Evolutionary conservation across 2,888 invertebrate species (phyloP).

Genomic region (Candidula unifasciata): DNA sequence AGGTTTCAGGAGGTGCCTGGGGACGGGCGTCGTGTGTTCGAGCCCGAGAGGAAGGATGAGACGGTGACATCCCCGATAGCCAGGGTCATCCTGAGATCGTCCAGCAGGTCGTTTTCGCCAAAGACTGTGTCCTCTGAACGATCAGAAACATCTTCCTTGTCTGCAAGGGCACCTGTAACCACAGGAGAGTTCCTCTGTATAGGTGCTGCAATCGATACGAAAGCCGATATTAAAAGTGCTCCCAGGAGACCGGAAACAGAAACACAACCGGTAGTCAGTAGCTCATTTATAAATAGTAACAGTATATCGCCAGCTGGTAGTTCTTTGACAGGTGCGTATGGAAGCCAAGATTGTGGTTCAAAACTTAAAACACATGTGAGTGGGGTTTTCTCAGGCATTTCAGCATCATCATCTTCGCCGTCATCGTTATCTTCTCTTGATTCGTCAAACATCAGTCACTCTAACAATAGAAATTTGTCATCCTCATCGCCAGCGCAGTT

Average conservation of each 20-base stretch:
- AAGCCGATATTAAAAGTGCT: not conserved
- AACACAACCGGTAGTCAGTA: not conserved
- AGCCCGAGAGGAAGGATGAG: not conserved
- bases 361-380: not conserved
- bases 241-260: not conserved
- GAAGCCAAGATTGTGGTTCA: not conserved
- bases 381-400: not conserved
- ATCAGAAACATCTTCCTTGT: not conserved
- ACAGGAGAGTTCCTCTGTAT: conserved; percentile 37
- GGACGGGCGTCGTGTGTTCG: not conserved
- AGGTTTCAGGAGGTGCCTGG: not conserved
- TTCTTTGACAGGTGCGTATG: no score
- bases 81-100: not conserved
- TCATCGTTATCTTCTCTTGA: conserved; percentile 16
- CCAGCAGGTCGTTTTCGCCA: not conserved
- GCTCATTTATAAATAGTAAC: not conserved
- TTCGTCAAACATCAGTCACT: not conserved
- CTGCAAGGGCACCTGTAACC: conserved; percentile 40
- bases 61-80: not conserved
- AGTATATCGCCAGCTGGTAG: no score
- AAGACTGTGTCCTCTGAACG: not conserved
- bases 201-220: not conserved
- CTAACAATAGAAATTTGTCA: not conserved
- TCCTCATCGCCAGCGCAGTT: not conserved
- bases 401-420: conserved; percentile 11